Evolutionary conservation across 2,888 invertebrate species (phyloP).

Genomic region (Coremacera marginata): DNA sequence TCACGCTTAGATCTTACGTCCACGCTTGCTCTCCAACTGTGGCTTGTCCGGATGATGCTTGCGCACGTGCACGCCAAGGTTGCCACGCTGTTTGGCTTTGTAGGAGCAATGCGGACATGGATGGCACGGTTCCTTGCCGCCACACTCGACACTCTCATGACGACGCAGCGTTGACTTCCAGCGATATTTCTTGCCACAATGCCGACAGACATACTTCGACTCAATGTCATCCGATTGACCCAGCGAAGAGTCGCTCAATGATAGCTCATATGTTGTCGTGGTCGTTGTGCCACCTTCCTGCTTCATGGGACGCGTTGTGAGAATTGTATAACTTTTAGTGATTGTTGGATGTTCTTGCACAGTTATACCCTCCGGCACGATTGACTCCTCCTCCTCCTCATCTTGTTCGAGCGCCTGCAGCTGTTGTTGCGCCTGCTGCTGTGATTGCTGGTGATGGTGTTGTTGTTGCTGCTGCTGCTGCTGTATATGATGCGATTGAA

Average conservation of each 20-base stretch:
- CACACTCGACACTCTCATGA: conserved; percentile 87
- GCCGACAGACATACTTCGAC: conserved; percentile 81
- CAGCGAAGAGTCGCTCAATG: conserved; percentile 66
- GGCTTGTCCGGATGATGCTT: conserved; percentile 77
- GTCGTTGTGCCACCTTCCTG: conserved; percentile 63
- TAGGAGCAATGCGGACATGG: conserved; percentile 85
- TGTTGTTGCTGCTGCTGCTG: conserved; percentile 51
- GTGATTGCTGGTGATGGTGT: conserved; percentile 44
- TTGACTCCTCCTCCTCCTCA: conserved; percentile 61
- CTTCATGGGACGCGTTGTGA: conserved; percentile 68
- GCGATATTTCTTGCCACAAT: conserved; percentile 87
- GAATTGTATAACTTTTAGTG: conserved; percentile 68
- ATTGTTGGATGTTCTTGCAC: conserved; percentile 60
- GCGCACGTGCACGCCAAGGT: conserved; percentile 84
- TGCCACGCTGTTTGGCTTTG: conserved; percentile 84
- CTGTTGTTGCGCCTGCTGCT: conserved; percentile 55
- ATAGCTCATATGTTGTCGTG: conserved; percentile 65
- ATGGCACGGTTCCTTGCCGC: conserved; percentile 85
- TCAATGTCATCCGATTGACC: conserved; percentile 70
- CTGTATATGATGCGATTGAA: conserved; percentile 52
- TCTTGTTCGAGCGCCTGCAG: conserved; percentile 60
- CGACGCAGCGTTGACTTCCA: conserved; percentile 88
- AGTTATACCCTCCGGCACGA: conserved; percentile 58
- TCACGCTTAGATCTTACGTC: conserved; percentile 62
- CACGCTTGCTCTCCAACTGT: conserved; percentile 68